Evolutionary conservation across 2,113 vertebrate genomes (phyloP).

Genomic region (Archilochus colubris): DNA sequence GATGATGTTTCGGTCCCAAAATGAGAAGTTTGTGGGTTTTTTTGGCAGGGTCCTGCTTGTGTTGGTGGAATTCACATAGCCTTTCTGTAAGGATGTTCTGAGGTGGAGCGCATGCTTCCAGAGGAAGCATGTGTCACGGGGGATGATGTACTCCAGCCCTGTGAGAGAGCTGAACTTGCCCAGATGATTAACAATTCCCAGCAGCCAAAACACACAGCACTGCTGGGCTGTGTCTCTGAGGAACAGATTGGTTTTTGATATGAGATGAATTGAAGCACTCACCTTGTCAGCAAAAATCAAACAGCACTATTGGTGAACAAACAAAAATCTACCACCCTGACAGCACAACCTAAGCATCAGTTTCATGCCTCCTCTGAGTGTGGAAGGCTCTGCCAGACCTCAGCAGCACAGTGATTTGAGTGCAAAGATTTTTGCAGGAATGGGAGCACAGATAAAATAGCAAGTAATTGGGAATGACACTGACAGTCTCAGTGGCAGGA

Average conservation of each 20-base stretch:
- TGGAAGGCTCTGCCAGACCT: not conserved
- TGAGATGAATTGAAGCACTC: not conserved
- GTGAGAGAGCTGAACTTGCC: not conserved
- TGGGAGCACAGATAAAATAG: not conserved
- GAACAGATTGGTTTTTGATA: not conserved
- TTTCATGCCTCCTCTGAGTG: rapidly evolving
- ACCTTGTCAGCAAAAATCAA: not conserved
- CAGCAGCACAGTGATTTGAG: rapidly evolving
- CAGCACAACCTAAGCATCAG: rapidly evolving
- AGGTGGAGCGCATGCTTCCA: not conserved
- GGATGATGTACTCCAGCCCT: not conserved
- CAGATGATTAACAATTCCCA: not conserved
- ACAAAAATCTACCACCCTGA: not conserved
- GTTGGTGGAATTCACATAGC: slow-evolving; percentile 22
- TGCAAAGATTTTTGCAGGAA: not conserved
- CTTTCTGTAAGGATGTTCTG: not conserved
- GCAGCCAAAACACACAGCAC: rapidly evolving
- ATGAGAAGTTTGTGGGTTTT: not conserved
- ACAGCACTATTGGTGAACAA: not conserved
- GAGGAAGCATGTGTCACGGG: not conserved
- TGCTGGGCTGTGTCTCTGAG: not conserved
- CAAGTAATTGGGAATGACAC: not conserved
- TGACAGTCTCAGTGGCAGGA: not conserved
- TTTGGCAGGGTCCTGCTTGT: not conserved
- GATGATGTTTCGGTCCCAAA: slow-evolving; percentile 26